Evolutionary conservation across 2,797 vertebrate species (phyloP).

Genomic region (Cyprinodon diabolis): DNA sequence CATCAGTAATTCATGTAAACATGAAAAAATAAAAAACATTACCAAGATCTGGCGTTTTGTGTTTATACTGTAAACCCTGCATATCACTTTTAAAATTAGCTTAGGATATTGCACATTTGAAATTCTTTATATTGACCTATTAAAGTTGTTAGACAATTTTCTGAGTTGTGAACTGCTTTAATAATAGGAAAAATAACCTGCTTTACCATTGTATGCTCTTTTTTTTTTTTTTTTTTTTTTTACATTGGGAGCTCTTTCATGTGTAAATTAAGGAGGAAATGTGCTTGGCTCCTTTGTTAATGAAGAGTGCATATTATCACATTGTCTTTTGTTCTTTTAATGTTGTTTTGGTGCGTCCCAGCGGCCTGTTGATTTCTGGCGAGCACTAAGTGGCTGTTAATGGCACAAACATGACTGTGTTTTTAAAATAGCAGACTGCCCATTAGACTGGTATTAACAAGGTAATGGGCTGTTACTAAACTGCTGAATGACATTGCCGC

Average conservation of each 20-base stretch:
- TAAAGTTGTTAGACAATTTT: not conserved
- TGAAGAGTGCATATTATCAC: conserved; percentile 43
- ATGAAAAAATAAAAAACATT: not conserved
- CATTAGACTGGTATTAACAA: conserved; percentile 86
- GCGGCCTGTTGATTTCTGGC: conserved; percentile 71
- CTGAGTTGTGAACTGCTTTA: not conserved
- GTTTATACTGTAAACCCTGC: not conserved
- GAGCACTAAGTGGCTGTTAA: conserved; percentile 79
- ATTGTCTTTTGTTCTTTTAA: conserved; percentile 56
- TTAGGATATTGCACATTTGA: not conserved
- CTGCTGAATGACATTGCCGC: conserved; percentile 79
- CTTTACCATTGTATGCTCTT: not conserved
- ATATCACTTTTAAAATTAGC: not conserved
- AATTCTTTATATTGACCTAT: not conserved
- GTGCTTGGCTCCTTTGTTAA: conserved; percentile 18
- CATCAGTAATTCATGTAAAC: no score
- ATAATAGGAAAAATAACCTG: not conserved
- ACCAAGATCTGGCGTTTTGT: not conserved
- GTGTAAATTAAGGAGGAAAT: conserved; percentile 9
- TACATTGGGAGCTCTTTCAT: conserved; percentile 2
- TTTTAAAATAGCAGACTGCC: conserved; percentile 85
- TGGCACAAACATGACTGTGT: conserved; percentile 79
- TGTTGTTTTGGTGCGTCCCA: conserved; percentile 62
- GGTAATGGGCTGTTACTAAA: conserved; percentile 88
- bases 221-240: not conserved